Conservation (phyloP, 2,797 vertebrate species). For the Poeciliopsis gracilis region DNA sequence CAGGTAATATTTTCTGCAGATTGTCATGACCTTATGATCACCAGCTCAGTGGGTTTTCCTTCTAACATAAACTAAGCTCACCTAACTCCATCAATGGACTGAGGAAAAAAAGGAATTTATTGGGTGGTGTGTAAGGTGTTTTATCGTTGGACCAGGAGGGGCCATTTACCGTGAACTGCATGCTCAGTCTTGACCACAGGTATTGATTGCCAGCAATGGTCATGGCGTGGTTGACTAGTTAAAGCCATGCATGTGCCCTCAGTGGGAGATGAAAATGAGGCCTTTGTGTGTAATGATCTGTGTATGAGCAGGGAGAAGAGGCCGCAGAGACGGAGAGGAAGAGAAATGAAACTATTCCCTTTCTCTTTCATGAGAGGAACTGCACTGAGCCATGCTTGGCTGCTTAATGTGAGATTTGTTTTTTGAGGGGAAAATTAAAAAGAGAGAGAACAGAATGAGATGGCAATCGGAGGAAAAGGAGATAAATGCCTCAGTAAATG, state of each 20-base stretch:
- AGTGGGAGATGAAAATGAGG: constrained; percentile 82
- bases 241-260: constrained; percentile 76
- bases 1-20: constrained; percentile 27
- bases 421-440: constrained; percentile 79
- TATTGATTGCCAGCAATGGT: constrained; percentile 79
- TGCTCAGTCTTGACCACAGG: constrained; percentile 76
- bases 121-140: constrained; percentile 75
- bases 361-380: constrained; percentile 73
- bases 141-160: constrained; percentile 81
- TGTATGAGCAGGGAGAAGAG: constrained; percentile 78
- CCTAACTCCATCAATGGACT: constrained; percentile 41
- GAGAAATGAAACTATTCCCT: constrained; percentile 81
- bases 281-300: constrained; percentile 85
- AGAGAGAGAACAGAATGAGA: constrained; percentile 53
- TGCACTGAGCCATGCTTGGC: constrained; percentile 70
- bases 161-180: constrained; percentile 78
- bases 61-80: constrained; percentile 33
- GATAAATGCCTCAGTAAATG: constrained; percentile 80
- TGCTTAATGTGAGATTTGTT: constrained; percentile 78
- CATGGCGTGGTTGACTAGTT: constrained; percentile 74
- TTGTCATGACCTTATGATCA: constrained; percentile 51
- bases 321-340: constrained; percentile 73
- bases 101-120: constrained; percentile 68
- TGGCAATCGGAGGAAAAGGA: constrained; percentile 56
- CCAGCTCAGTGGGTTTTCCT: constrained; percentile 38